Evolutionary conservation across 2,888 invertebrate species (phyloP).

Genomic region (Peribatodes rhomboidaria): DNA sequence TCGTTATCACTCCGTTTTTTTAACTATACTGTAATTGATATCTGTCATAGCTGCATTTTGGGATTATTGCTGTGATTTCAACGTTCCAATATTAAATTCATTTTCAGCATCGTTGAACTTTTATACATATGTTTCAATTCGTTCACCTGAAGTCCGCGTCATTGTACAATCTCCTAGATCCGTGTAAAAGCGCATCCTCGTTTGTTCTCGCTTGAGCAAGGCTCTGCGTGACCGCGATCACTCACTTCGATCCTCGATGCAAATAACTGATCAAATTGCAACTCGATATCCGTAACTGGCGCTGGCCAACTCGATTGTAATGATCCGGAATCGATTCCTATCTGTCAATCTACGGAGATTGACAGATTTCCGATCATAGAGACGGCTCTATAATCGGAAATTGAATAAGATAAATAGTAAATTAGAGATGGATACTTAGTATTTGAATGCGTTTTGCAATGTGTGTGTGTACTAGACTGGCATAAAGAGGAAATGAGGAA

Average conservation of each 20-base stretch:
- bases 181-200: conserved; percentile 60
- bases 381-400: conserved; percentile 21
- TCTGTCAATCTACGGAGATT: conserved; percentile 57
- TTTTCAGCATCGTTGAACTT: no score
- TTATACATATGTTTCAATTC: neutral
- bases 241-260: conserved; percentile 69
- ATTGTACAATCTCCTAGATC: conserved; percentile 40
- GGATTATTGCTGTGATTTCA: no score
- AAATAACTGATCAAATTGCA: conserved; percentile 79
- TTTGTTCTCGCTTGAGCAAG: conserved; percentile 71
- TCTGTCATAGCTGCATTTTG: no score
- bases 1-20: neutral
- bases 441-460: neutral
- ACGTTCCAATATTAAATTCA: no score
- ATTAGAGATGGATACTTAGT: conserved; percentile 23
- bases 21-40: neutral
- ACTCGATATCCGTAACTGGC: conserved; percentile 73
- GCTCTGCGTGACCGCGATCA: conserved; percentile 73
- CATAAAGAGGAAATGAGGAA: conserved; percentile 3
- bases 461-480: conserved; percentile 4
- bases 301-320: conserved; percentile 73
- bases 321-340: conserved; percentile 73
- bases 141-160: conserved; percentile 3
- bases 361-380: no score
- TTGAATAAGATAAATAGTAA: conserved; percentile 22